Percentiles rank a stretch among this genome's conserved stretches.
phyloP scores from a whole-genome alignment of 2,888 invertebrate species.

The Dolomedes plantarius region DNA sequence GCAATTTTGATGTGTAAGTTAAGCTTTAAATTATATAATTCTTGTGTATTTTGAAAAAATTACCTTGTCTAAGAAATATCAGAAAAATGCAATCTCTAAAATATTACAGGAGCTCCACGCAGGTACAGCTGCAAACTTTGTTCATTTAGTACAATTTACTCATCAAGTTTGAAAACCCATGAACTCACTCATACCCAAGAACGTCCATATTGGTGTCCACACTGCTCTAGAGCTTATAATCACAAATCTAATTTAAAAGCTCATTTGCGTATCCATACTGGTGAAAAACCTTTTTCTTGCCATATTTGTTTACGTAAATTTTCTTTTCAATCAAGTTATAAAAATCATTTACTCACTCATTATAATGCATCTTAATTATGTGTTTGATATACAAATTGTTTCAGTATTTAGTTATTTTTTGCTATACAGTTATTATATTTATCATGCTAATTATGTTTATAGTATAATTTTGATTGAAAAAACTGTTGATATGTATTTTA shows the following conservation, averaged over 20 bases:
- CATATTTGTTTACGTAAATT: not conserved
- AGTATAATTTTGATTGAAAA: not conserved
- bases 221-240: constrained; percentile 16
- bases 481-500: not conserved
- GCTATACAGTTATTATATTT: not conserved
- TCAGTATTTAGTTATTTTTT: not conserved
- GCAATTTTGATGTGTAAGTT: too few relatives aligned
- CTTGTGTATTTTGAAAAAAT: too few relatives aligned
- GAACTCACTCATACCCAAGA: constrained; percentile 27
- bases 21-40: too few relatives aligned
- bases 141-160: not conserved
- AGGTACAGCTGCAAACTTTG: constrained; percentile 2
- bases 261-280: constrained; percentile 25
- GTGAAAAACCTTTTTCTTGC: constrained; percentile 16
- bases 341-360: constrained; percentile 12
- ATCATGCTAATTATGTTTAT: too few relatives aligned
- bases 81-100: too few relatives aligned
- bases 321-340: constrained; percentile 18
- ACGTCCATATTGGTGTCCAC: constrained; percentile 8
- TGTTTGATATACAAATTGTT: too few relatives aligned
- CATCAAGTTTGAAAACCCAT: constrained; percentile 23
- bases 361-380: not conserved
- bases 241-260: constrained; percentile 22
- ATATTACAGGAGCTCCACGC: not conserved
- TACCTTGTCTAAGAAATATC: too few relatives aligned